A percentile compares a stretch with the other conserved stretches of the same genome.
Conservation (phyloP, 1,140 invertebrate genomes). For the Thrips palmi region DNA sequence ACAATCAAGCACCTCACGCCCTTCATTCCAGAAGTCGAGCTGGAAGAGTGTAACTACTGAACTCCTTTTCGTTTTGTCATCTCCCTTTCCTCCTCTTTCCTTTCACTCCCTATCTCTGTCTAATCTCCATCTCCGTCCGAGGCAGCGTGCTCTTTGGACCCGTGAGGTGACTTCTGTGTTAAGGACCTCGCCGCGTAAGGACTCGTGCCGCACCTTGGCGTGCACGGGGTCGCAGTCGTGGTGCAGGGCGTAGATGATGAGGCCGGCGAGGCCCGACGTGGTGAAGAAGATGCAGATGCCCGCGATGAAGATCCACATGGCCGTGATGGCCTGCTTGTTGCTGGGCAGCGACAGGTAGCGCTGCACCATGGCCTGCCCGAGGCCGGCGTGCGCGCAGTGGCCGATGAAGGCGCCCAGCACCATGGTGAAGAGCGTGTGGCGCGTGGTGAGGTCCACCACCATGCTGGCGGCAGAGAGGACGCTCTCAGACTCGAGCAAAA, state of each 20-base stretch:
- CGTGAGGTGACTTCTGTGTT: no score
- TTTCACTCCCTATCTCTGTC: no score
- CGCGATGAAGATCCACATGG: constrained; percentile 46
- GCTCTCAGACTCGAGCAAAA: neutral
- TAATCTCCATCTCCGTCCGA: no score
- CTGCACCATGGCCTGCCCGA: constrained; percentile 30
- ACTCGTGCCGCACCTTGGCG: no score
- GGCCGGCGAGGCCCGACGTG: constrained; percentile 45
- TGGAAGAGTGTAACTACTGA: no score
- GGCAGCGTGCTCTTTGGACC: no score
- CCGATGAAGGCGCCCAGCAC: constrained; percentile 30
- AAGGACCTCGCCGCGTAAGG: no score
- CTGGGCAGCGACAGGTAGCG: constrained; percentile 15
- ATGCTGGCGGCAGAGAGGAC: no score
- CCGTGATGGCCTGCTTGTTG: constrained; percentile 26
- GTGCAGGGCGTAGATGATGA: constrained; percentile 66
- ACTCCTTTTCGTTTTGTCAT: no score
- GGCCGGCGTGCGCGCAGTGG: constrained; percentile 30
- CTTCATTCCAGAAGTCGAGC: no score
- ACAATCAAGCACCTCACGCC: no score
- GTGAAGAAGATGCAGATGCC: constrained; percentile 36
- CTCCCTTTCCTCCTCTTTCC: no score
- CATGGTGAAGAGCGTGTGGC: constrained; percentile 31
- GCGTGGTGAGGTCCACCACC: constrained; percentile 23
- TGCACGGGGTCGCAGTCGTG: constrained; percentile 69